phyloP scores from a whole-genome alignment of 1,140 invertebrate species.

The Delia radicum region DNA sequence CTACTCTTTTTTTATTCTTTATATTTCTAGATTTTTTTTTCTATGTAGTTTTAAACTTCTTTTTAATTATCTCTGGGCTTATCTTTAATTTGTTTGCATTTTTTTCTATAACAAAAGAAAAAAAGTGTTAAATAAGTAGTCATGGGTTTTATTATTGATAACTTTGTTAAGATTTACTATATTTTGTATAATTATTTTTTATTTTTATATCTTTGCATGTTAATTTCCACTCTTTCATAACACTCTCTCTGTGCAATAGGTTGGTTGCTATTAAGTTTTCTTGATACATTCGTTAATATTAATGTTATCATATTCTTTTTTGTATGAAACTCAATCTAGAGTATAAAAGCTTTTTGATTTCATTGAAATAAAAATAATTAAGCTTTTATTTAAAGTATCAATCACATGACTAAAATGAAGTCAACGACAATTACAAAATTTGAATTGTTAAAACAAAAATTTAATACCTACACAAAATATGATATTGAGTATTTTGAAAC shows the following conservation, averaged over 20 bases:
- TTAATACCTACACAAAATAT: too few species aligned
- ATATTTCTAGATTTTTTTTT: too few species aligned
- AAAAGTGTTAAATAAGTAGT: background rate
- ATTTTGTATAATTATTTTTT: too few species aligned
- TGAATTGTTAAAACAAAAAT: background rate
- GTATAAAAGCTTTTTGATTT: background rate
- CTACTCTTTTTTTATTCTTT: too few species aligned
- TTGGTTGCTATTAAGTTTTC: background rate
- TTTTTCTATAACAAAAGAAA: too few species aligned
- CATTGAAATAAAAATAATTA: background rate
- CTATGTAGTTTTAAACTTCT: background rate
- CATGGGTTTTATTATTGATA: background rate
- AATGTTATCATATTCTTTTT: background rate
- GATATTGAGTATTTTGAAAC: too few species aligned
- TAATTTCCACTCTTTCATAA: too few species aligned
- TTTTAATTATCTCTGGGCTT: background rate
- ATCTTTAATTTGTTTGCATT: too few species aligned
- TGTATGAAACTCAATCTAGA: background rate
- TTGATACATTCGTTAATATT: background rate
- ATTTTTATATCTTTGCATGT: too few species aligned
- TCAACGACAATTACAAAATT: background rate
- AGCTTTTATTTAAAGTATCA: background rate
- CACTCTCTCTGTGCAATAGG: background rate
- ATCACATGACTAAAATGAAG: background rate
- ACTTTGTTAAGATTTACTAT: background rate